A percentile compares a stretch with the other conserved stretches of the same genome.
Evolutionary conservation across 2,113 vertebrate genomes (phyloP).

Genomic region (Hydropotes inermis): DNA sequence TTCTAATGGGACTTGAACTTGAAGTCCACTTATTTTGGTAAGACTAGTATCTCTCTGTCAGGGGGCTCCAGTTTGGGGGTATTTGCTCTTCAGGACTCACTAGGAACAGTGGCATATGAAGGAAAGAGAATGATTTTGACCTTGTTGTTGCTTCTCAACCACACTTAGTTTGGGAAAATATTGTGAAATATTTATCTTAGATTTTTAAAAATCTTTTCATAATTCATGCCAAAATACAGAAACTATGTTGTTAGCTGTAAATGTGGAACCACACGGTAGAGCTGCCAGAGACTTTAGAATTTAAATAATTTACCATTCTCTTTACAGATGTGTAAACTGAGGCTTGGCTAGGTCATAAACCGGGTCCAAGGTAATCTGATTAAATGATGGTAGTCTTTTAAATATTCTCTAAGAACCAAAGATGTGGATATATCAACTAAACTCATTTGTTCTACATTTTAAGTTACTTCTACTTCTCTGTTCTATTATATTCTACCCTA

Average conservation of each 20-base stretch:
- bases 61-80: not conserved
- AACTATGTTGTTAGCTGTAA: not conserved
- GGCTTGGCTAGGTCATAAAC: not conserved
- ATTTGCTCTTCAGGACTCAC: not conserved
- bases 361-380: not conserved
- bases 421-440: not conserved
- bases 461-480: slow-evolving; percentile 23
- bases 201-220: not conserved
- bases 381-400: not conserved
- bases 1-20: not conserved
- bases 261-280: not conserved
- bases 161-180: slow-evolving; percentile 1
- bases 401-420: not conserved
- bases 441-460: not conserved
- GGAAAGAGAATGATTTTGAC: not conserved
- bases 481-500: slow-evolving; percentile 4
- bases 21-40: not conserved
- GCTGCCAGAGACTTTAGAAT: not conserved
- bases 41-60: accelerated
- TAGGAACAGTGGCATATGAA: not conserved
- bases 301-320: not conserved
- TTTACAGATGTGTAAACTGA: not conserved
- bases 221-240: slow-evolving; percentile 21
- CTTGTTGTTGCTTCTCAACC: not conserved
- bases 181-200: slow-evolving; percentile 24